A percentile compares a stretch with the other conserved stretches of the same genome.
Conservation (phyloP, 1,140 invertebrate genomes). For the Bombus vancouverensis region DNA sequence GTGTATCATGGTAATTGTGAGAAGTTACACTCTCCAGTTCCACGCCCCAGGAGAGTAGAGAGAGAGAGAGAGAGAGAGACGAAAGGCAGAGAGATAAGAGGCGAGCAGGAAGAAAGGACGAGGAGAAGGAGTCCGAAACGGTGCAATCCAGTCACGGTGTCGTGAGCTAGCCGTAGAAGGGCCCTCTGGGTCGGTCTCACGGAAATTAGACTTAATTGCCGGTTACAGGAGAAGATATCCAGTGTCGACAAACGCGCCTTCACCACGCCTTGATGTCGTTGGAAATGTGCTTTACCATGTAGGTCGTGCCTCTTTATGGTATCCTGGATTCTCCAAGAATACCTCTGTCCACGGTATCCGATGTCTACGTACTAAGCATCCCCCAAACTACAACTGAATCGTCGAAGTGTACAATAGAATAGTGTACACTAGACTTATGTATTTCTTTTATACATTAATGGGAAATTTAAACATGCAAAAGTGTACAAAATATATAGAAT, state of each 20-base stretch:
- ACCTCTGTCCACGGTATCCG: not conserved
- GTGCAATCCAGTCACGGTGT: constrained; percentile 25
- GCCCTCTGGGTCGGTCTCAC: constrained; percentile 21
- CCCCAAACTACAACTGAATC: not conserved
- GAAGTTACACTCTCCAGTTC: constrained; percentile 66
- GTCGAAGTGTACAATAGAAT: too few relatives aligned
- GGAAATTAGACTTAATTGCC: constrained; percentile 60
- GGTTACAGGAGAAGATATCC: constrained; percentile 38
- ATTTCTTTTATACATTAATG: too few relatives aligned
- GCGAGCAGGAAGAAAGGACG: not conserved
- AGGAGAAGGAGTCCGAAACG: not conserved
- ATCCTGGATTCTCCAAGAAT: not conserved
- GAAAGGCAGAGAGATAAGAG: not conserved
- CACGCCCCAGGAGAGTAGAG: constrained; percentile 14
- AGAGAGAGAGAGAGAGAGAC: not conserved
- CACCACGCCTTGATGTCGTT: constrained; percentile 20
- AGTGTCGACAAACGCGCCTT: constrained; percentile 15
- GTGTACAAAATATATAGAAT: too few relatives aligned
- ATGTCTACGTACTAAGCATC: not conserved
- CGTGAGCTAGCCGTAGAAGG: not conserved
- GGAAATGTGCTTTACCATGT: not conserved
- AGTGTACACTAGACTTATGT: too few relatives aligned
- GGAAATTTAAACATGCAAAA: too few relatives aligned
- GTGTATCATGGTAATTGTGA: constrained; percentile 74
- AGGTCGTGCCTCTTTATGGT: constrained; percentile 4